Base-by-base conservation (phyloP, 2,888 invertebrate species). In the Nipponacmea schrenckii region DNA sequence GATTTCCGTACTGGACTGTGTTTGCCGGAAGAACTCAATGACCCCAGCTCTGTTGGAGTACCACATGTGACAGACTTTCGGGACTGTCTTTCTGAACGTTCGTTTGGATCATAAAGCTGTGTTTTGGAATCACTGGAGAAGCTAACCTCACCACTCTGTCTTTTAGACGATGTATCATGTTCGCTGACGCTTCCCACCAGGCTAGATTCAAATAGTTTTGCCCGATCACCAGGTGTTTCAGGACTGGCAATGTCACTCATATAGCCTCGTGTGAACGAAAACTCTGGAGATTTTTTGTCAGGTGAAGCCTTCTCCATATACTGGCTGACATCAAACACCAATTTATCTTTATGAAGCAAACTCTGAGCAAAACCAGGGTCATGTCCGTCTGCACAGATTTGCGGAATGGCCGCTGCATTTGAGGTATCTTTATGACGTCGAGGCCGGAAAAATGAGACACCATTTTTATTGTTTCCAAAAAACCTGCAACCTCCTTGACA, bases 351-450 rank as follows among this genome's bases (percentile, higher is more conserved):
- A 92, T 96, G 95, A 27, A 98, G 90, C 81, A 98, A 93, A 85
- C 97, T 97, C 89, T 98, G 97, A 0, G 97, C 97, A 86, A 95
- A 98, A 0, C 96, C 97, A 81, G 93, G 95, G 86, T 96, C 96
- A 81, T 76, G 77, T 5, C 83, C 84, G 67, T 80, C 85, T 10
- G 84, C 81, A 67, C 80, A 84, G 26, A 86, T 77, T 72, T 85
- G 83, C 44, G 79, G 83, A 7, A 87, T 79, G 44, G 87, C 87
- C 3, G 39, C 39, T 24, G 80, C 76, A 73, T 72, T 78, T 15
- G 71, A 78, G 0, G 68, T 76, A 62, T 83, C 82, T 67, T 78
- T 77, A 50, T 75, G 75, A 65, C 77, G 78, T 48, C 78, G 78
- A 0, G 96, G 96, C 84, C 95, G 94, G 79, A 98, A 95, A 89